These are phyloP conservation scores for Ictalurus punctatus DNA, from an alignment of 2,113 vertebrate species.

Conservation along the genomic window DNA sequence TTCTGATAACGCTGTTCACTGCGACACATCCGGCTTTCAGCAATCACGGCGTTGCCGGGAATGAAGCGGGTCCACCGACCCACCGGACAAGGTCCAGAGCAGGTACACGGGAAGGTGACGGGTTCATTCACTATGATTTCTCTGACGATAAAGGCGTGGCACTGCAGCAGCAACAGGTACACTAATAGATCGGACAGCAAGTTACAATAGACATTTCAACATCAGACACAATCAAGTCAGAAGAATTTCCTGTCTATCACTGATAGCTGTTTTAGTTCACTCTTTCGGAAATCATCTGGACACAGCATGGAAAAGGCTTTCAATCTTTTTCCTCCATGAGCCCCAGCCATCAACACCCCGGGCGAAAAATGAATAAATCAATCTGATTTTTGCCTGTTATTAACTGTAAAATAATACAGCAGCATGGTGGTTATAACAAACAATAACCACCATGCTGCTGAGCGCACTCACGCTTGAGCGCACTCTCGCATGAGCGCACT, in stretches of 20 bases:
- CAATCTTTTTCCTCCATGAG: not conserved
- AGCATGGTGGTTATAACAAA: too few species aligned
- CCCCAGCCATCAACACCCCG: not conserved
- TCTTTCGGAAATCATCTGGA: not conserved
- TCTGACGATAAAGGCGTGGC: not conserved
- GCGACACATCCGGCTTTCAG: not conserved
- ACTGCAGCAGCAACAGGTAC: not conserved
- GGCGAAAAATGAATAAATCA: not conserved
- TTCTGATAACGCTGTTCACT: not conserved
- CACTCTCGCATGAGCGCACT: too few species aligned
- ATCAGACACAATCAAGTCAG: not conserved
- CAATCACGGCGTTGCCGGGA: not conserved
- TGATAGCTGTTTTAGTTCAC: not conserved
- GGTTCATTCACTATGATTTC: not conserved
- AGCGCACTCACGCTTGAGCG: too few species aligned
- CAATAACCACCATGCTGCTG: too few species aligned
- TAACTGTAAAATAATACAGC: too few species aligned
- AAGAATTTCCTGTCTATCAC: not conserved
- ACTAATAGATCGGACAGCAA: not conserved
- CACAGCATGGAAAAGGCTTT: not conserved
- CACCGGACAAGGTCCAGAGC: not conserved
- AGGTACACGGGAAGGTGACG: not conserved
- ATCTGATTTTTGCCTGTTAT: too few species aligned
- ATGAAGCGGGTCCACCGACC: not conserved
- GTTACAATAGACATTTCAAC: not conserved